Base-by-base conservation (phyloP, 2,113 vertebrate genomes). In the Nothoprocta perdicaria region DNA sequence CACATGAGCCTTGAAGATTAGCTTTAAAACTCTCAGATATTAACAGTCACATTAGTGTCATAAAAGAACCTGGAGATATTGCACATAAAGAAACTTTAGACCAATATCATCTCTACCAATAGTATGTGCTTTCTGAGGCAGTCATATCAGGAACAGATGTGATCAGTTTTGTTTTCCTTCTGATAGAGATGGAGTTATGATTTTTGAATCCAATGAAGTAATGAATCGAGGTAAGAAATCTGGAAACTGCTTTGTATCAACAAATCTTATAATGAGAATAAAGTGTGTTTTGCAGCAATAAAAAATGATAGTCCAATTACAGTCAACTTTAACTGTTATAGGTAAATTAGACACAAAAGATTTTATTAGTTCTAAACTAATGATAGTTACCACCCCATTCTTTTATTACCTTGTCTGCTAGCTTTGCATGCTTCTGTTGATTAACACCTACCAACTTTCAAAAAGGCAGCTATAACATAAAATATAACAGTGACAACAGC, bases 301-400 rank as follows among this genome's bases (percentile, higher is more conserved):
- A 96, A 89, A 94, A 87, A 92, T 68, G 89, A 88, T 43, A 96
- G 29, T 73, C 38, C 58, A 94, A 45, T 95, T 85, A 89, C 43
- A 88, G 43, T 66, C n/a, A 86, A 26, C 14, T 53, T 74, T 87
- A 88, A 91, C 74, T 92, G 74, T 69, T 95, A 78, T 77, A 93
- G 75, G 78, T 79, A 96, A 89, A 92, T 92, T 95, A 84, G 27
- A 93, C 7, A 86, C 41, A 80, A 89, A 26, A 75, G 57, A 73
- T 92, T 95, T 90, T 91, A 90, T 92, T 95, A 87, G n/a, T 94
- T 96, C 90, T 94, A 58, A 88, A 68, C 26, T 88, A 74, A 95
- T 73, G 73, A 84, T 80, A 75, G n/a, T 78, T 91, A 58, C 86
- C 85, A 50, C 31, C 11, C 55, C 71, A 74, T 80, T 15, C 27